These are phyloP conservation scores for Helarctos malayanus DNA, from an alignment of 2,797 vertebrate species.

Conservation along the genomic window DNA sequence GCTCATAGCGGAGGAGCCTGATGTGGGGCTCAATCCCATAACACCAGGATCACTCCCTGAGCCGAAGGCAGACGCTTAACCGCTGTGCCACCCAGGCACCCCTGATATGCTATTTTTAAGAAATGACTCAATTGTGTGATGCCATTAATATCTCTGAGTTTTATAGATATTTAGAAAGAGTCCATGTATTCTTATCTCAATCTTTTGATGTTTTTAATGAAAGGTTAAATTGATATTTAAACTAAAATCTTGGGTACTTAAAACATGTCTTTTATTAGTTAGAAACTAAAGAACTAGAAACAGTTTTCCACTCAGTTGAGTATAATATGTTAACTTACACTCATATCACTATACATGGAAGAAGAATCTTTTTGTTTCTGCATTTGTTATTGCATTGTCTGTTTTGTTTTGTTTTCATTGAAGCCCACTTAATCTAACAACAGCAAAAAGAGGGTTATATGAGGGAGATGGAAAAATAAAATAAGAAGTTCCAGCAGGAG, in stretches of 20 bases:
- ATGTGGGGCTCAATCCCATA: no score
- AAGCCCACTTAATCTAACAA: neutral
- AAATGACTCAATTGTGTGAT: neutral
- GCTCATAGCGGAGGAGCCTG: no score
- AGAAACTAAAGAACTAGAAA: neutral
- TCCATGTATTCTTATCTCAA: neutral
- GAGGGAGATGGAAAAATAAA: neutral
- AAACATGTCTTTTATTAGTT: conserved; percentile 12
- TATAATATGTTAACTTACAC: neutral
- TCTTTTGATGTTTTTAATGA: neutral
- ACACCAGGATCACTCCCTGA: no score
- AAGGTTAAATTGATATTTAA: conserved; percentile 33
- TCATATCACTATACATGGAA: neutral
- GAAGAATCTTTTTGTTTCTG: neutral
- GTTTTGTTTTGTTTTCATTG: neutral
- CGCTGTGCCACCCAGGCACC: no score
- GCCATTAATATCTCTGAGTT: neutral
- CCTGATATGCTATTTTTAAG: neutral
- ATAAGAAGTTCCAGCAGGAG: neutral
- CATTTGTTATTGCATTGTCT: neutral
- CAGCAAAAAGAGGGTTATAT: neutral
- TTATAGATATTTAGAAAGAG: conserved; percentile 16
- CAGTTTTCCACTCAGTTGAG: neutral
- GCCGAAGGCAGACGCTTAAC: no score
- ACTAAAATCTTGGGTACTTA: neutral